Base-by-base conservation (phyloP, 1,140 invertebrate species). In the Caenorhabditis remanei region DNA sequence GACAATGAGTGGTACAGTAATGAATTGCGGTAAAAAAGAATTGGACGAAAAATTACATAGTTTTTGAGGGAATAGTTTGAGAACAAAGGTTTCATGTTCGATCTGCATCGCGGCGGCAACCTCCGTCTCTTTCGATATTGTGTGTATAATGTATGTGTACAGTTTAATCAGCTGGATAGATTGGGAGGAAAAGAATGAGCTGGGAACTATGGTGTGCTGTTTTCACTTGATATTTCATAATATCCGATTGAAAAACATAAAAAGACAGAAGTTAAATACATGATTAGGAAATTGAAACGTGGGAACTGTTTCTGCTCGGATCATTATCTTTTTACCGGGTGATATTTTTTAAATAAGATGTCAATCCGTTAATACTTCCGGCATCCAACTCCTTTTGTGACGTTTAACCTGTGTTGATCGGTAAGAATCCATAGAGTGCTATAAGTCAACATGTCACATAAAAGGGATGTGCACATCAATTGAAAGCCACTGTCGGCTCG, bases 11-110 rank as follows among this genome's bases (percentile, higher is more conserved):
- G 71, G 71, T 79, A 79, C 71, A 79, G 71, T 50, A 79, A 79
- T 79, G 71, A 79, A 79, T 79, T 79, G 67, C 21, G 41, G 46
- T 46, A 48, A 71, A 8, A 79, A 24, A 24, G 11, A 79, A 4
- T 19, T 2, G 7, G 14, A 79, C 9, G 9, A 24, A 21, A 50
- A 79, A 48, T 53, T 50, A 79, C 71, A 79, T 79, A 79, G 46
- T 79, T 50, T 79, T 79, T 79, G 71, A 79, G 71, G 71, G 71
- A 79, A 79, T 50, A 79, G n/a, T 50, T 50, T n/a, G 71, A 79
- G 71, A 79, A 79, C 71, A 79, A 79, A 40, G 32, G 63, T 53
- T 75, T 75, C 67, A 46, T 75, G 67, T 75, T 75, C 40, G 19
- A 79, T 50, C n/a, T 79, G 71, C 13, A 8, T 3, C n/a, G 43